phyloP scores from a whole-genome alignment of 1,140 invertebrate genomes.

The Drosophila suzukii region DNA sequence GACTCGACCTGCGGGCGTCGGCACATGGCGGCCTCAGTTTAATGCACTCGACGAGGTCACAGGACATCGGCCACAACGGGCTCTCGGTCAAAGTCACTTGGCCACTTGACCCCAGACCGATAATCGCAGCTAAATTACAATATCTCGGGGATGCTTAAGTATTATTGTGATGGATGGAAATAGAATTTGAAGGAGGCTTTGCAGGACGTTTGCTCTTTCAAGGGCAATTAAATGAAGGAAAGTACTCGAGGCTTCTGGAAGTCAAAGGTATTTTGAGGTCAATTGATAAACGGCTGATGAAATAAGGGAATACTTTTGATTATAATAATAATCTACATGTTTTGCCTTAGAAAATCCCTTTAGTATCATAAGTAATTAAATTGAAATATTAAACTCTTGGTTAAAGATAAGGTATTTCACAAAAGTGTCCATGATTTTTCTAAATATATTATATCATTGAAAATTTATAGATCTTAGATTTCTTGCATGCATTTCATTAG shows the following conservation, averaged over 20 bases:
- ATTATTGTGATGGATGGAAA: constrained; percentile 17
- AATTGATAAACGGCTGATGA: constrained; percentile 11
- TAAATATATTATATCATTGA: too few relatives aligned
- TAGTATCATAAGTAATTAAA: not conserved
- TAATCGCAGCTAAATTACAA: constrained; percentile 20
- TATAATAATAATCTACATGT: not conserved
- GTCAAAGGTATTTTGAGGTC: constrained; percentile 17
- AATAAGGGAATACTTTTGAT: not conserved
- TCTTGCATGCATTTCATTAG: not conserved
- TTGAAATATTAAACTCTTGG: too few relatives aligned
- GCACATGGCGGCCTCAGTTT: constrained; percentile 37
- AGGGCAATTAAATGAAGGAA: not conserved
- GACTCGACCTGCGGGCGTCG: constrained; percentile 30
- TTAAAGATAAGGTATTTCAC: too few relatives aligned
- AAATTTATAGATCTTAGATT: not conserved
- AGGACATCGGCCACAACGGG: constrained; percentile 36
- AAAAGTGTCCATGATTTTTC: too few relatives aligned
- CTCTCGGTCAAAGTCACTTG: constrained; percentile 34
- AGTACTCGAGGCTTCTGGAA: not conserved
- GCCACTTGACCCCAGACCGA: constrained; percentile 29
- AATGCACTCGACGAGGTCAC: constrained; percentile 51
- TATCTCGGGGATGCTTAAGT: constrained; percentile 15
- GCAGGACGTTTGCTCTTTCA: not conserved
- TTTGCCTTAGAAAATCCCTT: not conserved
- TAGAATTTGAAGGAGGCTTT: constrained; percentile 13